phyloP scores from a whole-genome alignment of 2,797 vertebrate species.

The Smutsia gigantea region DNA sequence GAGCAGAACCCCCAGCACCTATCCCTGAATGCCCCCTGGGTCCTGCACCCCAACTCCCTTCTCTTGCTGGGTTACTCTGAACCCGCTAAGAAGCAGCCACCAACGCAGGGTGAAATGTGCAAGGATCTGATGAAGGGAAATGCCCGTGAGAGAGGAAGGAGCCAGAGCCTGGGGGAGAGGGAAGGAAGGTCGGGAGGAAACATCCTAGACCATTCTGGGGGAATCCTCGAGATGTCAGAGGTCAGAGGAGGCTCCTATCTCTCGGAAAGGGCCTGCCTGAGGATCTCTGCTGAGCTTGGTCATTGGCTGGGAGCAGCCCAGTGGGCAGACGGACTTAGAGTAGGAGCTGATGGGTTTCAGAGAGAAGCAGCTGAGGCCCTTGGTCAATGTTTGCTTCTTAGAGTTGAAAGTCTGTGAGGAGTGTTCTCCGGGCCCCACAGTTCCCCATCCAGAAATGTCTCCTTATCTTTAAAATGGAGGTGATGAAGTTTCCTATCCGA shows the following conservation, averaged over 20 bases:
- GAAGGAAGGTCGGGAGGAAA: not conserved
- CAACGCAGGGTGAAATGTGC: not conserved
- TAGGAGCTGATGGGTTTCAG: not conserved
- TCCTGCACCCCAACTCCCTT: not conserved
- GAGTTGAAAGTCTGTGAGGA: not conserved
- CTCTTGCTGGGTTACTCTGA: not conserved
- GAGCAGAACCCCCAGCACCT: too few species aligned
- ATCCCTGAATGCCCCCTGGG: not conserved
- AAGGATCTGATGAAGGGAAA: not conserved
- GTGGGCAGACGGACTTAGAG: not conserved
- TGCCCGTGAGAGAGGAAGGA: not conserved
- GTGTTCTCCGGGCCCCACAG: not conserved
- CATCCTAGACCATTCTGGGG: not conserved
- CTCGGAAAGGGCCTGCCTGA: not conserved
- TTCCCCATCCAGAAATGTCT: not conserved
- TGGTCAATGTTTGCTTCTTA: not conserved
- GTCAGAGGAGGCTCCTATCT: not conserved
- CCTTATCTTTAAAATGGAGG: constrained; percentile 50
- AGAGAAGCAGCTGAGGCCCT: not conserved
- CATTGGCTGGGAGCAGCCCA: not conserved
- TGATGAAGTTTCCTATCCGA: constrained; percentile 28
- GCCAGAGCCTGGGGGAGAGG: not conserved
- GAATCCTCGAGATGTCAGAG: not conserved
- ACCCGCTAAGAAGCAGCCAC: not conserved
- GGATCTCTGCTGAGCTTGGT: not conserved